Evolutionary conservation across 1,140 invertebrate genomes (phyloP).

Genomic region (Schlechtendalia chinensis): DNA sequence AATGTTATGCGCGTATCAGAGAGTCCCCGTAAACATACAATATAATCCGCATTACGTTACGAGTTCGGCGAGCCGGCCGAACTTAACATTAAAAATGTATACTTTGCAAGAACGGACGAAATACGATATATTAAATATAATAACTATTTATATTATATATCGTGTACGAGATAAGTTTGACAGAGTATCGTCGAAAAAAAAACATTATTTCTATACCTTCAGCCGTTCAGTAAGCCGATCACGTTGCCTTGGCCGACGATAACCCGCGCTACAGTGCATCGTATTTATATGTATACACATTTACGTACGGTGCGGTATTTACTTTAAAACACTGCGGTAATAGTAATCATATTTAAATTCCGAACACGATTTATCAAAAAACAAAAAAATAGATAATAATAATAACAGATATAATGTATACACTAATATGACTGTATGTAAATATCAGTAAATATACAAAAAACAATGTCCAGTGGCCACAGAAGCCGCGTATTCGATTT

Average conservation of each 20-base stretch:
- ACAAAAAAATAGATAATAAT: too few species aligned
- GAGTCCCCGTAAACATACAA: background rate
- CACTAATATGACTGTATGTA: too few species aligned
- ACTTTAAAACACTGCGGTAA: constrained; percentile 11
- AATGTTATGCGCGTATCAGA: background rate
- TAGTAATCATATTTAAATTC: background rate
- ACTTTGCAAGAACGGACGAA: background rate
- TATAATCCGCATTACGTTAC: background rate
- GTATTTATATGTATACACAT: too few species aligned
- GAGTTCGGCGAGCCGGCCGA: background rate
- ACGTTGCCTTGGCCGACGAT: background rate
- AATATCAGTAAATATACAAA: too few species aligned
- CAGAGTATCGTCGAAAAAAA: constrained; percentile 10
- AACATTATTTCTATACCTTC: background rate
- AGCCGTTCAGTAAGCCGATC: background rate
- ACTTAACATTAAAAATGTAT: constrained; percentile 19
- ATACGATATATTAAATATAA: background rate
- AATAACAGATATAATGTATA: too few species aligned
- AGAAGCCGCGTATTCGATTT: too few species aligned
- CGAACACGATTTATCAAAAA: too few species aligned
- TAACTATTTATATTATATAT: background rate
- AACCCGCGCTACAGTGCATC: background rate
- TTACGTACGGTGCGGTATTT: background rate
- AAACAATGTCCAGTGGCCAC: too few species aligned
- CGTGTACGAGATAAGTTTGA: background rate